Evolutionary conservation across 2,888 invertebrate species (phyloP).

Genomic region (Eupithecia dodoneata): DNA sequence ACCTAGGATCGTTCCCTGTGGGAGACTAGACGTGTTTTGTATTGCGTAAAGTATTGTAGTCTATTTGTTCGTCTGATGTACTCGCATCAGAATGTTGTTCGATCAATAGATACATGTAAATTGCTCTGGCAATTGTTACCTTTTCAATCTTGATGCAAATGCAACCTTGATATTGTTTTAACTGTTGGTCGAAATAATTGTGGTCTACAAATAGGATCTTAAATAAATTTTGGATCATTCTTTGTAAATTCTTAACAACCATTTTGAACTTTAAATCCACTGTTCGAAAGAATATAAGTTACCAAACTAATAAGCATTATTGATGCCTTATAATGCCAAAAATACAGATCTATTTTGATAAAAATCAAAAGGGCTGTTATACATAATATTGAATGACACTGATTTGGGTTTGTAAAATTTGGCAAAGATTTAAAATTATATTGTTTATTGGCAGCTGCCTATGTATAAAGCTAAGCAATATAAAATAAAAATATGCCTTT

Average conservation of each 20-base stretch:
- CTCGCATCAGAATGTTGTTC: neutral
- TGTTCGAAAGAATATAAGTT: neutral
- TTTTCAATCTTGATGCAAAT: neutral
- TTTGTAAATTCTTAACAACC: neutral
- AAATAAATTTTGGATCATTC: neutral
- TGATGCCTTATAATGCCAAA: neutral
- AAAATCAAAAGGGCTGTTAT: neutral
- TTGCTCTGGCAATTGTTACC: neutral
- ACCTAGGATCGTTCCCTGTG: constrained; percentile 39
- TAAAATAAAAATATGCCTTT: neutral
- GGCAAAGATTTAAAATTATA: neutral
- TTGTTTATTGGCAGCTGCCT: neutral
- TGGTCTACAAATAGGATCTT: neutral
- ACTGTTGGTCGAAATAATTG: neutral
- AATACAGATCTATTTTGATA: neutral
- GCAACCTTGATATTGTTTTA: neutral
- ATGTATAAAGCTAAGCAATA: neutral
- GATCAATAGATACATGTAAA: neutral
- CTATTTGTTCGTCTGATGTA: neutral
- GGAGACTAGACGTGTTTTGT: constrained; percentile 22
- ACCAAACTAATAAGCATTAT: neutral
- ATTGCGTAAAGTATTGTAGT: neutral
- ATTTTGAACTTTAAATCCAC: constrained; percentile 1
- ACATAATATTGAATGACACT: neutral
- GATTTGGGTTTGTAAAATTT: neutral